These are phyloP conservation scores for Uropetala carovei DNA, from an alignment of 2,888 invertebrate genomes.

Conservation along the genomic window DNA sequence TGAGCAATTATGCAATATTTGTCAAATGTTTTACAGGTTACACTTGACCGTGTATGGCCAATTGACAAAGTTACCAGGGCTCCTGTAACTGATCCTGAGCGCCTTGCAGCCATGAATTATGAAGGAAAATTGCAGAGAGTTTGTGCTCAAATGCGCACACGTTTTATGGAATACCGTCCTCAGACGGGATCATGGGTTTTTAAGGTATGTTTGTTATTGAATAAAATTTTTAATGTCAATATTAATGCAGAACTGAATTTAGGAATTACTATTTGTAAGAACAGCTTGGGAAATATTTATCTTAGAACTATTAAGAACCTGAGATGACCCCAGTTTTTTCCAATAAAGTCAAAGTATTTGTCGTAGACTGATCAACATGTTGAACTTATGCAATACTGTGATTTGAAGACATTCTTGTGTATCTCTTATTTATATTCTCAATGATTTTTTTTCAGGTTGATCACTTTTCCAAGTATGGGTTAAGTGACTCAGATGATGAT, in stretches of 20 bases:
- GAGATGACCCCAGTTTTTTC: too few species aligned
- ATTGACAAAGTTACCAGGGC: constrained; percentile 88
- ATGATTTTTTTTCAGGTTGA: constrained; percentile 80
- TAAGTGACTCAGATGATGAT: constrained; percentile 93
- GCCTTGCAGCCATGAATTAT: constrained; percentile 88
- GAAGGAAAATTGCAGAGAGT: constrained; percentile 89
- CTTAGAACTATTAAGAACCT: too few species aligned
- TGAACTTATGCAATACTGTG: too few species aligned
- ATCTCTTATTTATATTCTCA: constrained; percentile 16
- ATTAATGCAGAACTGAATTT: neutral
- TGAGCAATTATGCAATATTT: neutral
- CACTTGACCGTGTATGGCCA: constrained; percentile 96
- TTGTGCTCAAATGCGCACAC: constrained; percentile 91
- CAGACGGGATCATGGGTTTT: constrained; percentile 99
- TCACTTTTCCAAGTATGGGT: constrained; percentile 96
- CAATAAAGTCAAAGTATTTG: too few species aligned
- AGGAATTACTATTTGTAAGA: too few species aligned
- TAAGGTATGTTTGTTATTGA: constrained; percentile 78
- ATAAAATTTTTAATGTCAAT: neutral
- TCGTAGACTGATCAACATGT: too few species aligned
- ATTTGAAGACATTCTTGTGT: too few species aligned
- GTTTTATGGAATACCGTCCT: constrained; percentile 95
- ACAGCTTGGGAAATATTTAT: too few species aligned
- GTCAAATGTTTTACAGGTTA: constrained; percentile 76
- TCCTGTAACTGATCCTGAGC: constrained; percentile 88